Evolutionary conservation across 2,888 invertebrate genomes (phyloP), one percentile per base, ranked within the genome.

Genomic region (Thecocarcelia acutangulata): DNA sequence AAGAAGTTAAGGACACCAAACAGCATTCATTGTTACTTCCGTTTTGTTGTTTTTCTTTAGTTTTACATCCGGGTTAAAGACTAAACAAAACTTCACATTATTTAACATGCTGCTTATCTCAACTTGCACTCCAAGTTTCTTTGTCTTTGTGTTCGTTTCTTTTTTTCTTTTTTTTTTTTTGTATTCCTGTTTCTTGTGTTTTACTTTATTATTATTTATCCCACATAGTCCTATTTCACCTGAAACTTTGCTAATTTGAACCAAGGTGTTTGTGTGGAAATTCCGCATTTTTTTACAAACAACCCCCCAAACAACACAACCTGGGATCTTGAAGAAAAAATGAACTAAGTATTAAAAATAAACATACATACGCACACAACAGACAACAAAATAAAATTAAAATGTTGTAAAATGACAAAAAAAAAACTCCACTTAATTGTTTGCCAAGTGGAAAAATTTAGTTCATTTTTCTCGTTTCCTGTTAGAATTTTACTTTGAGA

Each of bases 351-450:
- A 33, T 33, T 33, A 33, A 8, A 33, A 33, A 33, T 1, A 33
- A 33, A 33, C 28, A 4, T 28, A 28, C 3, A 28, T 4, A 28
- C 64, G 0, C 8, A 17, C 42, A 1, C 13, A 59, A 17, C 19
- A 8, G 40, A 50, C 19, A 46, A 33, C 2, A 61, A 15, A 3
- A 19, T 11, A 37, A 54, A 42, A 63, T 56, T 48, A 50, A 19
- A 52, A 54, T n/a, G 48, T 19, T 28, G 1, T 28, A 58, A 50
- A 15, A 52, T 59, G 21, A 33, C 24, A 68, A 56, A 63, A 68
- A 68, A 56, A 63, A 68, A 80, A n/a, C 54, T 68, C 54, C 17
- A 50, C 48, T 77, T 73, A 81, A 81, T 77, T 77, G 74, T 74
- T 74, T 74, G 40, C 64, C 77, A 74, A 78, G 64, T 64, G 52